Evolutionary conservation across 2,113 vertebrate genomes (phyloP).

Genomic region (Speoplatyrhinus poulsoni): DNA sequence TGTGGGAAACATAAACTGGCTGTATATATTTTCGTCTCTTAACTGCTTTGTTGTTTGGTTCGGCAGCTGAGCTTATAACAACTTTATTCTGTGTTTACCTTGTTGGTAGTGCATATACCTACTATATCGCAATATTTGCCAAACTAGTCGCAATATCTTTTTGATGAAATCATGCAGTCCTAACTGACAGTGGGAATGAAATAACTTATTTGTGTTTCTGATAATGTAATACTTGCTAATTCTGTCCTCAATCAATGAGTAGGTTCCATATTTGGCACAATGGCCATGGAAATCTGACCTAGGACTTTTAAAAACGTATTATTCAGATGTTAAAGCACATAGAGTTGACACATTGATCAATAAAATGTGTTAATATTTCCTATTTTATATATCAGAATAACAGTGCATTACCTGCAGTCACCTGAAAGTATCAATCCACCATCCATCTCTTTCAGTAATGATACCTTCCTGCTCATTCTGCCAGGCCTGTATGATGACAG

Average conservation of each 20-base stretch:
- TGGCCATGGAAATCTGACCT: neutral
- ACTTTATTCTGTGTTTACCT: no score
- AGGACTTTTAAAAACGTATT: neutral
- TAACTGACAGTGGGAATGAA: no score
- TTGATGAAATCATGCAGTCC: no score
- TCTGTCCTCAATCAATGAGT: neutral
- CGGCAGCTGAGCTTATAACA: no score
- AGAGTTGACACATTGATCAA: neutral
- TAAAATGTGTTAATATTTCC: neutral
- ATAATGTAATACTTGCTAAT: neutral
- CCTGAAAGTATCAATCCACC: constrained; percentile 7
- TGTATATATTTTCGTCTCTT: no score
- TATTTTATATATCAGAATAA: neutral
- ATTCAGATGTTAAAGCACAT: neutral
- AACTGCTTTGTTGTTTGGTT: no score
- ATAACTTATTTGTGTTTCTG: no score
- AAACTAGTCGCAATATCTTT: no score
- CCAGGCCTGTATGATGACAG: constrained; percentile 13
- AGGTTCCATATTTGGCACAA: neutral
- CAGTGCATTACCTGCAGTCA: constrained; percentile 11
- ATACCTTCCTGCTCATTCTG: constrained; percentile 6
- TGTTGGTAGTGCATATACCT: no score
- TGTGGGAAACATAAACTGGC: no score
- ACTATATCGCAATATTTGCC: no score
- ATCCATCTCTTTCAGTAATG: constrained; percentile 1